Percentiles rank a stretch among this genome's conserved stretches.
These are phyloP conservation scores for Lordiphosa clarofinis DNA, from an alignment of 1,140 invertebrate genomes.

Conservation along the genomic window DNA sequence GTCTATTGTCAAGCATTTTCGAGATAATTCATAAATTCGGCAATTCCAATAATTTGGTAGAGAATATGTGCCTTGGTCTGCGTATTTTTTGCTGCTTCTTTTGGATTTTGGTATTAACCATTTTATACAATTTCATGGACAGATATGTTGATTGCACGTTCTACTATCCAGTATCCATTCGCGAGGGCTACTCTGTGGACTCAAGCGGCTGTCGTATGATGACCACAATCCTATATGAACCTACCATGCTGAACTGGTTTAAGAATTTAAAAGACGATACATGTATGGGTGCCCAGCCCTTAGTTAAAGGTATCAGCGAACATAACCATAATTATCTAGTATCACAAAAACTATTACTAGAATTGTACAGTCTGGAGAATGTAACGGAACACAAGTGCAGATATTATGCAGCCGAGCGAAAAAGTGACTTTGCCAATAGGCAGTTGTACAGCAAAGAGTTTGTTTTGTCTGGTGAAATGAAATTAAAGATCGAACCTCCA, in stretches of 20 bases:
- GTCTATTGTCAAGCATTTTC: too few species aligned
- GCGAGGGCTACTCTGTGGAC: slow-evolving; percentile 9
- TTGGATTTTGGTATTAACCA: not conserved
- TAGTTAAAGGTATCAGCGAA: not conserved
- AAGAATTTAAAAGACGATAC: not conserved
- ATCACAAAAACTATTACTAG: not conserved
- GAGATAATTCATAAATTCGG: too few species aligned
- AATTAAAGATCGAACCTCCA: slow-evolving; percentile 7
- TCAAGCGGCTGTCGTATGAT: slow-evolving; percentile 24
- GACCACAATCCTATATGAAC: not conserved
- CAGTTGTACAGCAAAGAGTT: slow-evolving; percentile 7
- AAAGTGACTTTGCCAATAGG: slow-evolving; percentile 16
- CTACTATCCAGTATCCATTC: slow-evolving; percentile 2
- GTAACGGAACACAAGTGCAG: slow-evolving; percentile 6
- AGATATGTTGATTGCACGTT: slow-evolving; percentile 3
- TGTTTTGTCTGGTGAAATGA: not conserved
- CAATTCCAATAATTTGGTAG: too few species aligned
- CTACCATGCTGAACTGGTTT: not conserved
- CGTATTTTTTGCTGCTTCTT: not conserved
- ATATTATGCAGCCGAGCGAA: slow-evolving; percentile 17
- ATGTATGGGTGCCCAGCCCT: slow-evolving; percentile 2
- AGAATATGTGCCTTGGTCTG: slow-evolving; percentile 9
- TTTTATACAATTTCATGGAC: slow-evolving; percentile 15
- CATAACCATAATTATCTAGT: slow-evolving; percentile 15
- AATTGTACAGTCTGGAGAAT: not conserved